Percentiles rank a stretch among this genome's conserved stretches.
Evolutionary conservation across 2,888 invertebrate genomes (phyloP).

Genomic region (Eupithecia centaureata): DNA sequence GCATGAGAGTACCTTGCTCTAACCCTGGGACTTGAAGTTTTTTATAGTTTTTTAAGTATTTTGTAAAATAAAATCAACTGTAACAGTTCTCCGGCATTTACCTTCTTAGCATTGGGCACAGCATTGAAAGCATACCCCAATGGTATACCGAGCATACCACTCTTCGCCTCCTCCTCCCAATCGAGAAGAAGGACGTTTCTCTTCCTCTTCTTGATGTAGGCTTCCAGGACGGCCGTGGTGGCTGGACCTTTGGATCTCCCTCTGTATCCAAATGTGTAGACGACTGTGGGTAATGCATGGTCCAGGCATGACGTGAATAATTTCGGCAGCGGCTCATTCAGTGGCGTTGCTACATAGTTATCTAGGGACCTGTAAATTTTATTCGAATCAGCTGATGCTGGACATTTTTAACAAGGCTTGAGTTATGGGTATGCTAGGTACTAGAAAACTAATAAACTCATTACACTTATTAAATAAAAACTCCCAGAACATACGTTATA

Average conservation of each 20-base stretch:
- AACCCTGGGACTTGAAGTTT: background rate
- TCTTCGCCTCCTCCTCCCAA: constrained; percentile 75
- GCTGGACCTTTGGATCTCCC: constrained; percentile 68
- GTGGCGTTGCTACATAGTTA: constrained; percentile 54
- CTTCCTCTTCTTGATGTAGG: constrained; percentile 67
- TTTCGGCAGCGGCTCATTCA: constrained; percentile 54
- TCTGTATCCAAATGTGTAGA: constrained; percentile 76
- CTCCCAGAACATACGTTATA: too few relatives aligned
- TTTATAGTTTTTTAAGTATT: background rate
- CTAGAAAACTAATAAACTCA: too few relatives aligned
- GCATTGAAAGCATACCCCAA: constrained; percentile 69
- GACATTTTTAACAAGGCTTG: too few relatives aligned
- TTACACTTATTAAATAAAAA: too few relatives aligned
- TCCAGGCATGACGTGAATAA: constrained; percentile 63
- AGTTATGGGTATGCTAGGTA: too few relatives aligned
- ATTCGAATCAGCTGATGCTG: constrained; percentile 2
- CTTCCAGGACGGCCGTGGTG: constrained; percentile 66
- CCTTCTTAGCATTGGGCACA: constrained; percentile 72
- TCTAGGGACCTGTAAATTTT: constrained; percentile 57
- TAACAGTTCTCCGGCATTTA: constrained; percentile 38
- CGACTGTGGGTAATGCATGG: constrained; percentile 59
- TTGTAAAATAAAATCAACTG: background rate
- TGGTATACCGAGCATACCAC: constrained; percentile 64
- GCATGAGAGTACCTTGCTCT: background rate
- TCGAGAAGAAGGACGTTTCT: constrained; percentile 73